Conservation (phyloP, 2,113 vertebrate species). For the Chascanopsetta lugubris region DNA sequence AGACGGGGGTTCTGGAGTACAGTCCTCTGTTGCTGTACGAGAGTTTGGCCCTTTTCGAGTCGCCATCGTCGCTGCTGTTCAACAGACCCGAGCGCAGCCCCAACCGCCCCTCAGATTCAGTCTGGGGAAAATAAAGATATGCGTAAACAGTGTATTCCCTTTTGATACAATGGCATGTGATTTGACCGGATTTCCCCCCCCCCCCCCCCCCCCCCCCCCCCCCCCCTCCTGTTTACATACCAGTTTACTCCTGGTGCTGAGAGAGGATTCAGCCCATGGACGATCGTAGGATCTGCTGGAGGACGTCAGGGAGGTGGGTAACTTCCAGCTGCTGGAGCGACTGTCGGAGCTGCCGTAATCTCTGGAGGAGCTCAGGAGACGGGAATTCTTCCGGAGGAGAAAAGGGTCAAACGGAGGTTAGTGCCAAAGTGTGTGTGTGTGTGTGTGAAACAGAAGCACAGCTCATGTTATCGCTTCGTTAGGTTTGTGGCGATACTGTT, state of each 20-base stretch:
- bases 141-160: background rate
- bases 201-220: too few relatives aligned
- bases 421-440: background rate
- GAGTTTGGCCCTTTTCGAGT: slow-evolving; percentile 94
- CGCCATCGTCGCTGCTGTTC: slow-evolving; percentile 85
- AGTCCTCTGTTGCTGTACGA: slow-evolving; percentile 86
- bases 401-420: background rate
- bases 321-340: slow-evolving; percentile 82
- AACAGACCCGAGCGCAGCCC: slow-evolving; percentile 87
- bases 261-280: slow-evolving; percentile 79
- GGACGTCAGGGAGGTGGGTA: slow-evolving; percentile 76
- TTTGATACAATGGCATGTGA: background rate
- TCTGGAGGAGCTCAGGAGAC: slow-evolving; percentile 79
- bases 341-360: slow-evolving; percentile 82
- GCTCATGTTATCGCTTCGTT: too few relatives aligned
- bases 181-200: too few relatives aligned
- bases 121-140: slow-evolving; percentile 34
- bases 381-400: slow-evolving; percentile 76
- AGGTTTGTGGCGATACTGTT: too few relatives aligned
- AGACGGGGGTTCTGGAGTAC: slow-evolving; percentile 82
- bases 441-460: background rate
- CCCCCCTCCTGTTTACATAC: slow-evolving; percentile 65
- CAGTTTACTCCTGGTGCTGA: slow-evolving; percentile 84
- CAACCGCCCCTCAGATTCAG: slow-evolving; percentile 86
- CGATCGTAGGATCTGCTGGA: slow-evolving; percentile 80